These are phyloP conservation scores for Athripsodes cinereus DNA, from an alignment of 2,888 invertebrate genomes.

Conservation along the genomic window DNA sequence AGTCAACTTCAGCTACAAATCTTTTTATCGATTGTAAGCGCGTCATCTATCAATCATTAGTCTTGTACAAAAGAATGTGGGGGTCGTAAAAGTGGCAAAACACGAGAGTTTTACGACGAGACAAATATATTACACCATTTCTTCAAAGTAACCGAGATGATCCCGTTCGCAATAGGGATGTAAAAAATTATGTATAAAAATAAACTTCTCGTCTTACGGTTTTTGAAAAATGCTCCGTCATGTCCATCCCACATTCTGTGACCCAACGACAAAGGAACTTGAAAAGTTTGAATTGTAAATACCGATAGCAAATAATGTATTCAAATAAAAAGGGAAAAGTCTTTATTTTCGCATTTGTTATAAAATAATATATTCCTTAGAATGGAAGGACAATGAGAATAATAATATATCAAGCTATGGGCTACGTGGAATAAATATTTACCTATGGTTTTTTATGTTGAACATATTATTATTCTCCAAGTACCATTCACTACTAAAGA, in stretches of 20 bases:
- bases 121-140: slow-evolving; percentile 7
- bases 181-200: not conserved
- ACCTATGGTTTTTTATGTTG: too few relatives aligned
- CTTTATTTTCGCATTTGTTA: not conserved
- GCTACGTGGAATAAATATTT: too few relatives aligned
- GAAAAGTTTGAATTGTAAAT: slow-evolving; percentile 6
- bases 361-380: too few relatives aligned
- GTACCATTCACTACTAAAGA: too few relatives aligned
- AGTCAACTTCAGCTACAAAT: not conserved
- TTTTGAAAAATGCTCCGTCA: slow-evolving; percentile 5
- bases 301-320: not conserved
- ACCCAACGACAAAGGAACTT: not conserved
- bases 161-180: not conserved
- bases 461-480: too few relatives aligned
- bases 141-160: not conserved
- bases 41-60: not conserved
- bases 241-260: not conserved
- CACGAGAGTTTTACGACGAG: not conserved
- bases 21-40: not conserved
- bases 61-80: not conserved
- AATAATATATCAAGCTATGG: too few relatives aligned
- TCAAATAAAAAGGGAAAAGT: not conserved
- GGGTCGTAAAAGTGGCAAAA: not conserved
- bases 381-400: too few relatives aligned
- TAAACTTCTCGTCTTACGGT: slow-evolving; percentile 4